phyloP scores from a whole-genome alignment of 1,140 invertebrate genomes.

The Pseudomyrmex sp. region DNA sequence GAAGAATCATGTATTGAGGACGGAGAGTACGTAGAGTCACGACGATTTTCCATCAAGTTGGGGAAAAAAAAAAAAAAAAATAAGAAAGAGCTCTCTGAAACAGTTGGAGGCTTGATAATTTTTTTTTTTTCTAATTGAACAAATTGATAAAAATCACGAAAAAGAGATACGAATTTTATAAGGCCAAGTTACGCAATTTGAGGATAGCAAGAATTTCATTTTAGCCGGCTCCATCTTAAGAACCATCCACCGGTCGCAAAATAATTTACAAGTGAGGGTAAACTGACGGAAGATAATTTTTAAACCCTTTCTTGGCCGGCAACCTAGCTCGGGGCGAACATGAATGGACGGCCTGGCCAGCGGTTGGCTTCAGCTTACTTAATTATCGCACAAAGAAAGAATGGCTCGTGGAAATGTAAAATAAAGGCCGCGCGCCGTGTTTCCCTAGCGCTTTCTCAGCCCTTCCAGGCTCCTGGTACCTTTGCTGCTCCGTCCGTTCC shows the following conservation, averaged over 20 bases:
- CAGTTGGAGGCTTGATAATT: no score
- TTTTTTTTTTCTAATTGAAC: no score
- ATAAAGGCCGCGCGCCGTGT: slow-evolving; percentile 72
- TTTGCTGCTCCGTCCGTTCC: slow-evolving; percentile 49
- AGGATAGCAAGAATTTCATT: slow-evolving; percentile 41
- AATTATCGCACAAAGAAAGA: slow-evolving; percentile 76
- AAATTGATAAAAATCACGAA: background rate
- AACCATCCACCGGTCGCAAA: slow-evolving; percentile 42
- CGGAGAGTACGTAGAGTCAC: background rate
- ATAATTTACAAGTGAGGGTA: slow-evolving; percentile 52
- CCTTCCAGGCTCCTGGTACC: slow-evolving; percentile 45
- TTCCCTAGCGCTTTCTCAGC: slow-evolving; percentile 66
- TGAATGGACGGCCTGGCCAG: slow-evolving; percentile 68
- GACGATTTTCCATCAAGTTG: background rate
- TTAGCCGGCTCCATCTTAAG: slow-evolving; percentile 33
- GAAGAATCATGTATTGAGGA: slow-evolving; percentile 35
- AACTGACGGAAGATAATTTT: slow-evolving; percentile 66
- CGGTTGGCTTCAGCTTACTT: slow-evolving; percentile 74
- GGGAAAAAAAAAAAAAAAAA: no score
- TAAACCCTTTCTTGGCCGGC: slow-evolving; percentile 59
- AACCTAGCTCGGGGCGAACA: slow-evolving; percentile 60
- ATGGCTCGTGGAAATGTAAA: slow-evolving; percentile 74
- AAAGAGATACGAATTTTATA: slow-evolving; percentile 24
- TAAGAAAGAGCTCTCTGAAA: background rate
- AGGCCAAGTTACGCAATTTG: slow-evolving; percentile 3